Percentiles rank a stretch among this genome's conserved stretches.
Evolutionary conservation across 2,113 vertebrate species (phyloP).

Genomic region (Aegithalos caudatus): DNA sequence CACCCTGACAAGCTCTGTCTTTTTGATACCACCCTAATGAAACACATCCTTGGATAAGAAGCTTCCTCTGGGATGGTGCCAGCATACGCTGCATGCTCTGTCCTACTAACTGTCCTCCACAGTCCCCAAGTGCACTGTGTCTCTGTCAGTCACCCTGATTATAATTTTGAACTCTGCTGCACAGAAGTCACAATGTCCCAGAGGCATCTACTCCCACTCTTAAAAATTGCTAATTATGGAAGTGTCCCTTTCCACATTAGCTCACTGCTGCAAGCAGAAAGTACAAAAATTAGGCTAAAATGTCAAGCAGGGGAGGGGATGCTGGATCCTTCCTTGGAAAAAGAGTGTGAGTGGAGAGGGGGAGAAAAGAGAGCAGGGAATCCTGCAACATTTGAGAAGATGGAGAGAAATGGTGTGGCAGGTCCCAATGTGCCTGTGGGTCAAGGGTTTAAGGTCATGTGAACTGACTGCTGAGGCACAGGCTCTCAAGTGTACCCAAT

Average conservation of each 20-base stretch:
- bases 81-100: not conserved
- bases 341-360: not conserved
- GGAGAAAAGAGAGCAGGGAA: not conserved
- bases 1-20: accelerated
- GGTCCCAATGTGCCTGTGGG: not conserved
- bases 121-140: accelerated
- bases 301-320: not conserved
- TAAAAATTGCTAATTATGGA: constrained; percentile 49
- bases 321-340: not conserved
- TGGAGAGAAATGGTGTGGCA: not conserved
- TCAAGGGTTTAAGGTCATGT: not conserved
- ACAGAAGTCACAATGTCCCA: constrained; percentile 42
- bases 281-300: constrained; percentile 49
- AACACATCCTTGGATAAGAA: not conserved
- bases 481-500: accelerated
- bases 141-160: constrained; percentile 45
- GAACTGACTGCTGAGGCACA: not conserved
- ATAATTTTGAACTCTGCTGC: constrained; percentile 15
- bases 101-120: constrained; percentile 54
- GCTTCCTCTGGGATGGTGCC: constrained; percentile 38
- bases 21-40: not conserved
- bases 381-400: not conserved
- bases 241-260: constrained; percentile 7
- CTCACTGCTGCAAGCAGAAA: not conserved
- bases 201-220: not conserved